Base-by-base conservation (phyloP, 2,888 invertebrate genomes). In the Orchesella flavescens region DNA sequence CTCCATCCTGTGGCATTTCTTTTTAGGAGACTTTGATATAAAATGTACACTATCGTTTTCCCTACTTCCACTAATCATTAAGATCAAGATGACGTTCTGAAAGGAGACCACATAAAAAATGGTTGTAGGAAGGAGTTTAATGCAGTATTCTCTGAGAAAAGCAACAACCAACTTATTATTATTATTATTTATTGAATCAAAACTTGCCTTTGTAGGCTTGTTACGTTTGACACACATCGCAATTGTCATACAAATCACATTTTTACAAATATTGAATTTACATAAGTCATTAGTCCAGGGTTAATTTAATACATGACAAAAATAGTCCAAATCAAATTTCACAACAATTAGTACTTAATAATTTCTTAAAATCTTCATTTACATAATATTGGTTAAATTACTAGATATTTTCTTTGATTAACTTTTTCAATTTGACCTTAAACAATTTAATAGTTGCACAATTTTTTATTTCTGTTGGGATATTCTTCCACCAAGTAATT, bases 31-130 rank as follows among this genome's bases (percentile, higher is more conserved):
- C 46, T 53, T 73, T 73, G 46, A 69, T 63, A 65, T 73, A 80
- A 73, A 34, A 7, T 73, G 73, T 73, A 66, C 53, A 71, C 78
- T 63, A 23, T 63, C 63, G 65, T 43, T 65, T 63, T 75, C 76
- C 76, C 66, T 66, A 68, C 34, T 34, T 68, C 69, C 57, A 23
- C 69, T 77, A 77, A 77, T 77, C 68, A 77, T 77, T 69, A 77
- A 61, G 78, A 71, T 71, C 59, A 78, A 44, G 78, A 77, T 63
- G 77, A 76, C 34, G 34, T 13, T 63, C 53, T 53, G 53, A 53
- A 53, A n/a, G 4, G n/a, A 57, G 17, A 15, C 57, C 57, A 19
- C 13, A 10, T 4, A 19, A 19, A 57, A 4, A 57, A 34, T 34
- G 34, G 2, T 34, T 34, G 7, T 34, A 34, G 34, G 34, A 19